Percentiles rank a stretch among this genome's conserved stretches.
Evolutionary conservation across 2,113 vertebrate genomes (phyloP).

Genomic region (Sander lucioperca): DNA sequence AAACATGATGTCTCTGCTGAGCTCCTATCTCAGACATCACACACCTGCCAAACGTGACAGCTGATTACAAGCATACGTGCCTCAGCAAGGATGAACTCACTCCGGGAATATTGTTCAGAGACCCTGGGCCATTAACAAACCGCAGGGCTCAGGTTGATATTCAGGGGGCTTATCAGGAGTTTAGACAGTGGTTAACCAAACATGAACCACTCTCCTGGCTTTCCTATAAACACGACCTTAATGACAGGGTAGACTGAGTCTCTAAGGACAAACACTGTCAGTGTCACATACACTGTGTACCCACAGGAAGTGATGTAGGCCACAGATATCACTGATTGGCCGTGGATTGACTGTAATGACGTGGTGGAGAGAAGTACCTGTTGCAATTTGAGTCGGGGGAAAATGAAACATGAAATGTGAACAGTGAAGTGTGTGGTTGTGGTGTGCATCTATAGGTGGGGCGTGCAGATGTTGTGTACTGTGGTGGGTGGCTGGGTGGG

Average conservation of each 20-base stretch:
- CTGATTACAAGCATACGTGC: conserved; percentile 40
- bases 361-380: neutral
- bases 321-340: neutral
- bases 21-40: conserved; percentile 56
- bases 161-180: conserved; percentile 55
- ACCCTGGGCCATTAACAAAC: conserved; percentile 52
- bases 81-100: conserved; percentile 45
- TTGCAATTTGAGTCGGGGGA: neutral
- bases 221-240: conserved; percentile 48
- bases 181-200: conserved; percentile 72
- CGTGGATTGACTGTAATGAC: neutral
- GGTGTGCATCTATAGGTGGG: neutral
- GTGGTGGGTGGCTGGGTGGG: neutral
- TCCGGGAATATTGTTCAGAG: conserved; percentile 43
- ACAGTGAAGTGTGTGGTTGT: neutral
- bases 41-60: conserved; percentile 55
- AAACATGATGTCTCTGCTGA: conserved; percentile 3
- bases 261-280: conserved; percentile 41
- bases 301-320: conserved; percentile 20
- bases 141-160: conserved; percentile 44
- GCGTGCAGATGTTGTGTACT: conserved; percentile 10
- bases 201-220: conserved; percentile 40
- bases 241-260: conserved; percentile 41
- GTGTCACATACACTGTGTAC: conserved; percentile 8
- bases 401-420: conserved; percentile 24